These are phyloP conservation scores for Sylvia atricapilla DNA, from an alignment of 2,113 vertebrate genomes.

Conservation along the genomic window DNA sequence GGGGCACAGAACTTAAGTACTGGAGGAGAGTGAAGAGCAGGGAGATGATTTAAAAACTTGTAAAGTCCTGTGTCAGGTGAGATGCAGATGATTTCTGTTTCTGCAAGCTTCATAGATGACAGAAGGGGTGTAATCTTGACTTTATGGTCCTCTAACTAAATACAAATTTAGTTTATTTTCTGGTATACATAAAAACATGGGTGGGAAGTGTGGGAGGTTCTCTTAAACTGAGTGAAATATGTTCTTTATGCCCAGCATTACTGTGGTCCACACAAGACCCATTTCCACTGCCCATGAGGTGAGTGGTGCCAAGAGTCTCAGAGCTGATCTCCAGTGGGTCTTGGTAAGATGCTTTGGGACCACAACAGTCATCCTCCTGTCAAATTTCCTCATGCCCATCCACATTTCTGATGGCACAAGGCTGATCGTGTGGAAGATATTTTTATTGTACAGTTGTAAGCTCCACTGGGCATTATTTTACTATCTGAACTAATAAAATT, in stretches of 20 bases:
- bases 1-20: neutral
- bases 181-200: neutral
- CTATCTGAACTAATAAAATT: neutral
- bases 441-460: neutral
- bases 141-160: neutral
- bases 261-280: neutral
- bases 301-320: neutral
- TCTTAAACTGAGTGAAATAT: neutral
- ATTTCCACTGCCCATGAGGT: neutral
- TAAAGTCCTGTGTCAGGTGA: neutral
- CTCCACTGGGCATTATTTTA: neutral
- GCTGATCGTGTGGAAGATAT: neutral
- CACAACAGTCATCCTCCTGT: neutral
- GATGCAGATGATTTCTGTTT: neutral
- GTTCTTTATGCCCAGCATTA: neutral
- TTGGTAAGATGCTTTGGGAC: neutral
- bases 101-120: neutral
- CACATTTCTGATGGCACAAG: neutral
- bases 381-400: neutral
- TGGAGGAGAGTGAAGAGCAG: neutral
- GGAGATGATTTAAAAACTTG: neutral
- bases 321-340: neutral
- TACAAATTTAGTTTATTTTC: neutral
- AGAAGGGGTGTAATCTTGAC: neutral
- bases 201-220: neutral